Base-by-base conservation (phyloP, 2,113 vertebrate species). In the Epinephelus fuscoguttatus region DNA sequence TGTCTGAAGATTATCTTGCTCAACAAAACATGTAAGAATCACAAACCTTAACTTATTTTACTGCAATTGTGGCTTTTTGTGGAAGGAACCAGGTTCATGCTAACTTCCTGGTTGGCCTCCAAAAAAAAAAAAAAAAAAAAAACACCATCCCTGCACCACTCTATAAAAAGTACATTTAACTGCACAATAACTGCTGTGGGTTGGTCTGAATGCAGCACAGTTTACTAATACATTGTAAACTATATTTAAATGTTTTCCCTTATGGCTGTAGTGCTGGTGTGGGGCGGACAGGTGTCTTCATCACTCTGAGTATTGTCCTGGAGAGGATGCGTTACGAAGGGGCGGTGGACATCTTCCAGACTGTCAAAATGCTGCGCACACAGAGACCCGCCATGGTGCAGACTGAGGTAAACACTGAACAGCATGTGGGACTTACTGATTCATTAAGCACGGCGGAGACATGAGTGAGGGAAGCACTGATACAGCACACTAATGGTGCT, bases 281-380 rank as follows among this genome's bases (percentile, higher is more conserved):
- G 88, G 98, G 98, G 81, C 95, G 98, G 91, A 99, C 98, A 0
- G 98, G 98, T 0, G 98, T 99, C 68, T 99, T 99, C 87, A 98
- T 99, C 94, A 98, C 98, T 0, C 95, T 99, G 84, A 99, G 98
- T 88, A 99, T 99, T 30, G 98, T 99, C 27, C 95, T 99, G 94
- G 98, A 99, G 87, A 93, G 98, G 47, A 99, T 99, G 98, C 98
- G 98, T 72, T 99, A 99, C 0, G 98, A 99, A 80, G 98, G 98
- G 0, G 97, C 98, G n/a, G 98, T 99, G 92, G 98, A 99, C 95
- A 97, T 99, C 91, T 99, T 99, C 96, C 98, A 99, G 96, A 99
- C 98, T 0, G 98, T 99, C 91, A 99, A 99, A 95, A 98, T 99
- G 98, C 96, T 99, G 93, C 96, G 98, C 66, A 99, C 98, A 71